phyloP scores from a whole-genome alignment of 2,888 invertebrate species.

The Amiota communis region DNA sequence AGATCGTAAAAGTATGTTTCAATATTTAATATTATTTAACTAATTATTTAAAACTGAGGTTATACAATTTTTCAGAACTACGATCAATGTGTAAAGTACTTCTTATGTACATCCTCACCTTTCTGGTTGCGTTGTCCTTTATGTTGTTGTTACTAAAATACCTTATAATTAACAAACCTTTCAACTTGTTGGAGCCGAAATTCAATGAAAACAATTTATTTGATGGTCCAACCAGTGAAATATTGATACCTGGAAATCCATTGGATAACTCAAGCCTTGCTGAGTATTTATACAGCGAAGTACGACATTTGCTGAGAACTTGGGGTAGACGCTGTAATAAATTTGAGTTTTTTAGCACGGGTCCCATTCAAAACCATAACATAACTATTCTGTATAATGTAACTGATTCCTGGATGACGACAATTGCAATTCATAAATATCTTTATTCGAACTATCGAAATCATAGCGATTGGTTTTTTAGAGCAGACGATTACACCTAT shows the following conservation, averaged over 20 bases:
- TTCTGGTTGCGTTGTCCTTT: too few species aligned
- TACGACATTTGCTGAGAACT: constrained; percentile 92
- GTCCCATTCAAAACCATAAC: constrained; percentile 81
- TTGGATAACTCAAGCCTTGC: constrained; percentile 80
- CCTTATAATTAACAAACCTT: too few species aligned
- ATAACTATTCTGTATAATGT: constrained; percentile 84
- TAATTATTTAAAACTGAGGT: too few species aligned
- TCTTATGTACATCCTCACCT: too few species aligned
- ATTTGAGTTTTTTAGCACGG: constrained; percentile 88
- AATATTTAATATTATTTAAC: too few species aligned
- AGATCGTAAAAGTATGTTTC: too few species aligned
- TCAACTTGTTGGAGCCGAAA: too few species aligned
- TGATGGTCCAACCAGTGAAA: neutral
- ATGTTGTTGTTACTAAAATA: too few species aligned
- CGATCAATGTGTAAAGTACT: too few species aligned
- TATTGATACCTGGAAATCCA: neutral
- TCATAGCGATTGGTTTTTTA: constrained; percentile 95
- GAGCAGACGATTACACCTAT: constrained; percentile 98
- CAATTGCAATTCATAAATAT: constrained; percentile 91
- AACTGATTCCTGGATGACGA: constrained; percentile 96
- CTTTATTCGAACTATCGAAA: constrained; percentile 86
- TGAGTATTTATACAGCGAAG: constrained; percentile 80
- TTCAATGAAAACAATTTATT: neutral
- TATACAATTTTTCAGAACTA: too few species aligned
- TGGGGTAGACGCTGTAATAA: constrained; percentile 94